Base-by-base conservation (phyloP, 2,888 invertebrate genomes). In the Ernsta delagoae region DNA sequence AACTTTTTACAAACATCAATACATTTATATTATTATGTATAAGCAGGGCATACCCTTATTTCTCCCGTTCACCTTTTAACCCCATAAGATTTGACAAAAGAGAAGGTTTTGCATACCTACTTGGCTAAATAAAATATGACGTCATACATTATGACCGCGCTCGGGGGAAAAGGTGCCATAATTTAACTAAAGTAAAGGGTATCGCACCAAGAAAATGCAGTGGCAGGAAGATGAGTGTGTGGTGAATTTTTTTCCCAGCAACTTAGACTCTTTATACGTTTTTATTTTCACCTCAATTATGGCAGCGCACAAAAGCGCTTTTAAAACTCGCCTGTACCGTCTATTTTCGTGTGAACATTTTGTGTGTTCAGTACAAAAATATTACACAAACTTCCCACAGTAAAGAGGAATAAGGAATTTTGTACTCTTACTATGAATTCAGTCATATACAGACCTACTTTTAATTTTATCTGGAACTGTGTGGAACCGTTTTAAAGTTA, bases 101-200 rank as follows among this genome's bases (percentile, higher is more conserved):
- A 67, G 43, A 61, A 41, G 54, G 36, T 41, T 67, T 61, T 60
- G 43, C 60, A 61, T 60, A 61, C 60, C 41, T 41, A 41, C 41
- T 1, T 41, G 3, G 3, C 7, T 8, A 41, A 8, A 61, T 67
- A 61, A 67, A 45, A 60, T 67, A 61, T 61, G 60, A 67, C 66
- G 66, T 60, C 54, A 67, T 61, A 61, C 36, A 61, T 67, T 67
- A 67, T 43, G 54, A 48, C 60, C 45, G 60, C 12, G n/a, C 36
- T 9, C 45, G 36, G 57, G 54, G 36, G 45, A 43, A 36, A 43
- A 61, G 54, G 60, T 36, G 43, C 34, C 36, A 67, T 67, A 67
- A 67, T 67, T 67, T 67, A 54, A 61, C 59, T 61, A 50, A 65
- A 65, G 65, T 59, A 66, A 59, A 66, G 59, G 39, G 36, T 57